Base-by-base conservation (phyloP, 2,888 invertebrate species). In the Sinohyriopsis cumingii region DNA sequence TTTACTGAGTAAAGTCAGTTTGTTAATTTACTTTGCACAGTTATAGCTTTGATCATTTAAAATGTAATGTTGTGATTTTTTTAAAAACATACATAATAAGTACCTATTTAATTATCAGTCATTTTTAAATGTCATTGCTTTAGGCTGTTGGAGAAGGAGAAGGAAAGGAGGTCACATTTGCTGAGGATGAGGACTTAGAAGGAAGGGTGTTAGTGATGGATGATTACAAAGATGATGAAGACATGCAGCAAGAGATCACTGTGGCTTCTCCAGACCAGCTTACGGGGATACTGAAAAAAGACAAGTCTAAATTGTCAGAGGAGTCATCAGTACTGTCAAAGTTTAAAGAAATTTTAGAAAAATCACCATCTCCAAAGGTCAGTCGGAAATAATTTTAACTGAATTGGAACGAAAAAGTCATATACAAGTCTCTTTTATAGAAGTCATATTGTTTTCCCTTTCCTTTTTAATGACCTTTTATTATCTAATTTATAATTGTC, bases 321-420 rank as follows among this genome's bases (percentile, higher is more conserved):
- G 71, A 67, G 25, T 69, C 67, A 45, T 71, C 79, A n/a, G 72
- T 82, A 25, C 75, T 81, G 79, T 80, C 81, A 55, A 86, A 86
- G 70, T 81, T 87, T 77, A 78, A 86, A 59, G 80, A 81, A 19
- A 78, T 85, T 24, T 80, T 86, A 78, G 74, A 83, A 9, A 81
- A 81, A 65, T 73, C 84, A 9, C 79, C 84, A 18, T 73, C 84
- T 9, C 82, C 82, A 33, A 65, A 55, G 71, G 80, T 81, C 57
- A 64, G 54, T 65, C 68, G 9, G 24, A 59, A 45, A 68, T 65
- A 19, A 55, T 25, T 25, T 20, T 24, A 19, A 28, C 56, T 33
- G 18, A 24, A 18, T 24, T 24, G 59, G 2, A 59, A 59, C 12
- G 59, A 19, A 59, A 59, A 9, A 24, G 45, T 3, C 15, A 45